phyloP scores from a whole-genome alignment of 2,797 vertebrate species.

The Atherinosoma microstoma region DNA sequence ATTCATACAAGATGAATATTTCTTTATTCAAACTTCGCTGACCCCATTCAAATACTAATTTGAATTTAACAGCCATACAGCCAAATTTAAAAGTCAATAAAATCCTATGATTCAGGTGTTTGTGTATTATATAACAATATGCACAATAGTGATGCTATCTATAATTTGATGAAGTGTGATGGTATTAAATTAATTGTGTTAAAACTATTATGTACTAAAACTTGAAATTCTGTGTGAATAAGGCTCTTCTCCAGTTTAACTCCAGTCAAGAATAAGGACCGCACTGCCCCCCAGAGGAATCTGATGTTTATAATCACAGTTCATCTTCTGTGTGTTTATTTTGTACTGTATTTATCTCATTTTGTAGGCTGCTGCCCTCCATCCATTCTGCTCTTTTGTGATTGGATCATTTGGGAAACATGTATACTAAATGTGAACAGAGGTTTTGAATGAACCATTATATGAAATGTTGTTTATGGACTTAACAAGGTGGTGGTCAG shows the following conservation, averaged over 20 bases:
- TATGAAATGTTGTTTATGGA: no score
- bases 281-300: neutral
- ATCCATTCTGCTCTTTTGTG: no score
- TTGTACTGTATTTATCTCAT: neutral
- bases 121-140: neutral
- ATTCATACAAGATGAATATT: no score
- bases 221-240: no score
- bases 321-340: neutral
- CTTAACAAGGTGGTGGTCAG: no score
- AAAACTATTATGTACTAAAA: no score
- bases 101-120: no score
- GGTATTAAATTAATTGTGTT: neutral
- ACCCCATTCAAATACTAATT: neutral
- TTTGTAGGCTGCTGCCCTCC: neutral
- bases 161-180: neutral
- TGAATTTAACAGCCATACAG: neutral
- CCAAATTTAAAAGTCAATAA: neutral
- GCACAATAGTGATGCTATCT: neutral
- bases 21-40: neutral
- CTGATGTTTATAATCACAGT: neutral
- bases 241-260: no score
- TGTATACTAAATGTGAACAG: no score
- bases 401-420: no score
- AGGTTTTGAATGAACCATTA: no score
- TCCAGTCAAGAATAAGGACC: neutral